These are phyloP conservation scores for Amblyopsis hoosieri DNA, from an alignment of 2,797 vertebrate species.

Conservation along the genomic window DNA sequence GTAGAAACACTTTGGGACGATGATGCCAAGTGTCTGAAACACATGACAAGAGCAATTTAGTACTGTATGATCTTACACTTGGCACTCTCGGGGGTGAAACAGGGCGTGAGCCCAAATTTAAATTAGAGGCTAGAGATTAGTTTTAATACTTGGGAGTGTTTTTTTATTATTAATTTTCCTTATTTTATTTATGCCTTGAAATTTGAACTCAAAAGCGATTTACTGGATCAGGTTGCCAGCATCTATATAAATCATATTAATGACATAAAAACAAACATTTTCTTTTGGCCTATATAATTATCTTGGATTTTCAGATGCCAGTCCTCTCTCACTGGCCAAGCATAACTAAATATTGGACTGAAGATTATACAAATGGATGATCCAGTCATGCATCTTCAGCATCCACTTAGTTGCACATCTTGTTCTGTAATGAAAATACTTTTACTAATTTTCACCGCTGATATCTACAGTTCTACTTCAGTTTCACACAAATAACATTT, in stretches of 20 bases:
- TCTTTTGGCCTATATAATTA: constrained; percentile 79
- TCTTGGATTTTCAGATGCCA: constrained; percentile 79
- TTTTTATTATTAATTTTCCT: constrained; percentile 22
- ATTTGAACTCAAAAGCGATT: constrained; percentile 77
- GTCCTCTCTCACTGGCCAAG: constrained; percentile 66
- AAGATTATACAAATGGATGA: constrained; percentile 69
- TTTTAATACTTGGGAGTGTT: constrained; percentile 79
- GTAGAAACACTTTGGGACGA: constrained; percentile 61
- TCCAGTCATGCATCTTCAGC: constrained; percentile 72
- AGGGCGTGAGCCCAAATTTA: constrained; percentile 78
- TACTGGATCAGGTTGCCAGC: constrained; percentile 79
- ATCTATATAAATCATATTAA: constrained; percentile 81
- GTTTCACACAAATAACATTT: neutral
- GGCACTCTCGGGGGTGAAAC: constrained; percentile 75
- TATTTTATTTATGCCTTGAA: constrained; percentile 59
- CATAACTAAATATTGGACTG: constrained; percentile 72
- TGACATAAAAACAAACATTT: constrained; percentile 77
- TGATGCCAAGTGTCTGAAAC: constrained; percentile 79
- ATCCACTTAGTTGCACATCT: constrained; percentile 66
- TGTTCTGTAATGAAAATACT: constrained; percentile 58
- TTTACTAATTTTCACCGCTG: neutral
- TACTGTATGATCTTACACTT: constrained; percentile 75
- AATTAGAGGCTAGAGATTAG: constrained; percentile 82
- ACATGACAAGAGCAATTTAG: constrained; percentile 83
- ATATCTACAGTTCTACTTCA: constrained; percentile 13